Evolutionary conservation across 2,797 vertebrate genomes (phyloP).

Genomic region (Paguma larvata): DNA sequence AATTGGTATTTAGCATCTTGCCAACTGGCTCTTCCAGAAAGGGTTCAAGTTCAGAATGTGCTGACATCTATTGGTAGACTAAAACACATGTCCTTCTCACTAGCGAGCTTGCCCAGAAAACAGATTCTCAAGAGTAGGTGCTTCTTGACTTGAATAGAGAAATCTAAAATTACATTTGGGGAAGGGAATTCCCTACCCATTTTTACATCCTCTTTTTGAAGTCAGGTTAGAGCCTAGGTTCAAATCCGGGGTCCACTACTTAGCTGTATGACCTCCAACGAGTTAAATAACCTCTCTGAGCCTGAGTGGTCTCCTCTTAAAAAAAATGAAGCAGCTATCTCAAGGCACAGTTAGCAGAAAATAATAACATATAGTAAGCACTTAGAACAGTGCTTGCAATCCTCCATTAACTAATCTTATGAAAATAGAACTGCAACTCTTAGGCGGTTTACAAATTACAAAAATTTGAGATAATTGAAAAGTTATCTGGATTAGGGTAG

Average conservation of each 20-base stretch:
- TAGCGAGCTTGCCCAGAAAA: conserved; percentile 5
- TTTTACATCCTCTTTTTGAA: conserved; percentile 16
- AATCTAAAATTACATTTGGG: conserved; percentile 51
- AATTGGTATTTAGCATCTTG: background rate
- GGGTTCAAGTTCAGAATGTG: background rate
- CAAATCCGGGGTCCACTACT: background rate
- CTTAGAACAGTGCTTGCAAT: background rate
- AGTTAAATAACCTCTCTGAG: background rate
- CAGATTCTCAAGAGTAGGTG: background rate
- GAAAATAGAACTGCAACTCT: background rate
- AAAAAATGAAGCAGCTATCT: background rate
- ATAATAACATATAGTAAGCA: background rate
- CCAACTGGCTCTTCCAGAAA: conserved; percentile 22
- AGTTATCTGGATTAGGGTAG: background rate
- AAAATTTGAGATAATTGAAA: background rate
- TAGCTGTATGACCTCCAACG: background rate
- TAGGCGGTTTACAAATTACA: background rate
- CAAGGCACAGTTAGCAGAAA: background rate
- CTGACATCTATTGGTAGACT: background rate
- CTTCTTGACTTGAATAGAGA: conserved; percentile 27
- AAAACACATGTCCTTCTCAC: conserved; percentile 12
- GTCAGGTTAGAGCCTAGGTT: background rate
- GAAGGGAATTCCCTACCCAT: conserved; percentile 4
- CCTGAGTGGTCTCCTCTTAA: background rate
- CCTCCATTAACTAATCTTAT: background rate